Base-by-base conservation (phyloP, 2,888 invertebrate species). In the Drosophila mayaguana region DNA sequence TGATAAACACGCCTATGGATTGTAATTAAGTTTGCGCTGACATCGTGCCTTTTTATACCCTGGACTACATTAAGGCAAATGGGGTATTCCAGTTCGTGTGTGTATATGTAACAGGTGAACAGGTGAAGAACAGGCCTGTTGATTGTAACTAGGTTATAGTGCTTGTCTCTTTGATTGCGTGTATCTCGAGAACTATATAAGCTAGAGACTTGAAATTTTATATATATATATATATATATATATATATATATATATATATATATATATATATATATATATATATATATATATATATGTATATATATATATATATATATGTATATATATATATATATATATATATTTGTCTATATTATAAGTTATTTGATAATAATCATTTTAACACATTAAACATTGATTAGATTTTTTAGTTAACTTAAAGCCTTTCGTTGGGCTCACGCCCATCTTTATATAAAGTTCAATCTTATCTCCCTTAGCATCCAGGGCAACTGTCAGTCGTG, bases 21-120 rank as follows among this genome's bases (percentile, higher is more conserved):
- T 63, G 78, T 84, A 84, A 84, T 84, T 84, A 84, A 84, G 89
- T 84, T 84, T 80, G n/a, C 75, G 67, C 63, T 78, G 70, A 78
- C 75, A 72, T 18, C 55, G 54, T 45, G 46, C 55, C 62, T 80
- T 42, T 80, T 61, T 28, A 51, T 45, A 69, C 48, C 28, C 48
- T 28, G 28, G 48, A 48, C 3, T 28, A 28, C 28, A 48, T 28
- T 28, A 28, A n/a, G 11, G 2, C 9, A 16, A 12, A 1, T 12
- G n/a, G 0, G 48, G 48, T n/a, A 28, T n/a, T 1, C 1, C 28
- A n/a, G 28, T 28, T 2, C 1, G 6, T 11, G n/a, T 6, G 2
- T n/a, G 11, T 1, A 3, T 46, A 4, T 28, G 48, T 28, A 28
- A 28, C 9, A 28, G 25, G n/a, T 2, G 46, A 28, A 46, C 16